phyloP scores from a whole-genome alignment of 2,797 vertebrate genomes.

The Gallinago stenura region DNA sequence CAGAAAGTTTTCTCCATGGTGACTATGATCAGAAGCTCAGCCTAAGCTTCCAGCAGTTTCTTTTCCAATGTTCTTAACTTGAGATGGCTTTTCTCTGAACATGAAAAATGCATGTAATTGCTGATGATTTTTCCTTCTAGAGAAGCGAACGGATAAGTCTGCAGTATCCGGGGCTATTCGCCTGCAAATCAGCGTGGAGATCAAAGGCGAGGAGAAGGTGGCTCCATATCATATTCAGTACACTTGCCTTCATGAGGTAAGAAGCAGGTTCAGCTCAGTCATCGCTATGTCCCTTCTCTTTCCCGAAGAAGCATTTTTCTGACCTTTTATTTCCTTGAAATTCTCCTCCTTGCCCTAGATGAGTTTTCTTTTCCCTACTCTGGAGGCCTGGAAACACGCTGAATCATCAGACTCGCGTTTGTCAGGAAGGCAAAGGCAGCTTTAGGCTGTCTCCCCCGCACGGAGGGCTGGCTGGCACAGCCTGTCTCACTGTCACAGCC shows the following conservation, averaged over 20 bases:
- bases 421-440: background rate
- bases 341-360: background rate
- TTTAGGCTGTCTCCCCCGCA: accelerated
- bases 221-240: constrained; percentile 97
- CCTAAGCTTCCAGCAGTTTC: background rate
- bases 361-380: background rate
- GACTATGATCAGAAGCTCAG: background rate
- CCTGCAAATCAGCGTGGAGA: constrained; percentile 97
- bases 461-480: background rate
- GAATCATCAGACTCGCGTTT: background rate
- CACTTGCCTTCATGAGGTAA: constrained; percentile 97
- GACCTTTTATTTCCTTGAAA: background rate
- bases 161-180: constrained; percentile 97
- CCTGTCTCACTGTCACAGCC: background rate
- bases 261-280: background rate
- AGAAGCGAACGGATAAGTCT: constrained; percentile 98
- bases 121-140: constrained; percentile 75
- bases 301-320: background rate
- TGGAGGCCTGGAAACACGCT: background rate
- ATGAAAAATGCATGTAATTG: background rate
- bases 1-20: background rate
- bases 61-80: background rate
- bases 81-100: background rate
- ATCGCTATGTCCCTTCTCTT: background rate
- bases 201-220: constrained; percentile 98